Conservation (phyloP, 2,888 invertebrate genomes). For the Trimorus sp. region DNA sequence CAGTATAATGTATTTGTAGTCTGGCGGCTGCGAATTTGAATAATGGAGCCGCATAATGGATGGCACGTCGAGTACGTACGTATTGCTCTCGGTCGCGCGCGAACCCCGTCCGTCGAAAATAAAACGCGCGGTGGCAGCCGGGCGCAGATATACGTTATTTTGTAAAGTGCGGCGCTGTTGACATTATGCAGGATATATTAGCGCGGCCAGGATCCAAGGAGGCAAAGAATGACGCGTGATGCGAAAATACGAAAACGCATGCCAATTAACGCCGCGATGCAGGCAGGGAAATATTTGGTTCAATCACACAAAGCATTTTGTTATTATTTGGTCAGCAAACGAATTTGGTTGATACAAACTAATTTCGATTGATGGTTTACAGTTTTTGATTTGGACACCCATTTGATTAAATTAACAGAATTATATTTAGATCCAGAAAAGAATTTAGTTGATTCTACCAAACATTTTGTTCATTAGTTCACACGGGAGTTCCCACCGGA, state of each 20-base stretch:
- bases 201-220: slow-evolving; percentile 41
- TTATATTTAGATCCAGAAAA: too few relatives aligned
- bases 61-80: slow-evolving; percentile 71
- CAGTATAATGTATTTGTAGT: slow-evolving; percentile 71
- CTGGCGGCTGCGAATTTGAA: slow-evolving; percentile 71
- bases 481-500: too few relatives aligned
- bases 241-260: slow-evolving; percentile 53
- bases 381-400: too few relatives aligned
- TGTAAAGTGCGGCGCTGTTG: slow-evolving; percentile 64
- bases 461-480: too few relatives aligned
- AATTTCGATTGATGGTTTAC: too few relatives aligned
- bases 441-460: too few relatives aligned
- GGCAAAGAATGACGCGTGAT: slow-evolving; percentile 42
- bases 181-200: slow-evolving; percentile 62
- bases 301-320: too few relatives aligned
- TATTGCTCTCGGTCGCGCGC: slow-evolving; percentile 71
- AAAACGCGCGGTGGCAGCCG: slow-evolving; percentile 67
- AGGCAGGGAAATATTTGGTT: too few relatives aligned
- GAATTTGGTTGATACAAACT: too few relatives aligned
- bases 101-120: slow-evolving; percentile 68
- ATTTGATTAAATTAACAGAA: too few relatives aligned
- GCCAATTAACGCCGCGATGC: slow-evolving; percentile 52
- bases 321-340: too few relatives aligned
- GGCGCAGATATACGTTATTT: slow-evolving; percentile 64
- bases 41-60: slow-evolving; percentile 74